Base-by-base conservation (phyloP, 2,888 invertebrate genomes). In the Embidobia sp. region DNA sequence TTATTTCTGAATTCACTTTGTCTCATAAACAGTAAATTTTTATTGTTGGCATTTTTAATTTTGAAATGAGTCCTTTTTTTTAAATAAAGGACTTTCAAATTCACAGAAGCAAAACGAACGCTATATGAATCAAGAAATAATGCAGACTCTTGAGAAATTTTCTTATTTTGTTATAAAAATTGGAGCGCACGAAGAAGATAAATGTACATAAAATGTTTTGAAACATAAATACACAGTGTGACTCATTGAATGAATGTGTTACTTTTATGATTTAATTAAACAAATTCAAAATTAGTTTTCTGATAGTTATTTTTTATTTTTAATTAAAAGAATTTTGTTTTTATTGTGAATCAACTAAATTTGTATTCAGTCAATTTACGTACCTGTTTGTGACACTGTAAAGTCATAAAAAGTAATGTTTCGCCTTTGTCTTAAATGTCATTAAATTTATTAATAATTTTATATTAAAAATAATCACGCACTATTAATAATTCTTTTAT, bases 71-170 rank as follows among this genome's bases (percentile, higher is more conserved):
- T 59, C 49, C 49, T 59, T 59, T 69, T 35, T 49, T 44, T 59
- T 61, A 70, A 70, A 70, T 70, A 61, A n/a, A 70, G 70, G 44
- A 61, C 70, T 70, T 70, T 49, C 51, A 59, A 70, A 70, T 70
- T 59, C 61, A 70, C 22, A 61, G 61, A 61, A 27, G 44, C 59
- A 70, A 70, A 44, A 70, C 51, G 51, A 70, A 61, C 59, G 31
- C 51, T 35, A 61, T 37, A n/a, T n/a, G 48, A 35, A 48, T 35
- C 33, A 53, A 51, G 59, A 59, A 70, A 70, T 51, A 61, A 69
- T 61, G 51, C 35, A 51, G 27, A 40, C 48, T n/a, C 16, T 15
- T 26, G 10, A 42, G 49, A n/a, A 49, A 37, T 33, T 22, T 49
- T 49, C 42, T 57, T 57, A 13, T 49, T 59, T 29, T 59, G 18